Base-by-base conservation (phyloP, 2,113 vertebrate genomes). In the mouse (Mus musculus) region DNA sequence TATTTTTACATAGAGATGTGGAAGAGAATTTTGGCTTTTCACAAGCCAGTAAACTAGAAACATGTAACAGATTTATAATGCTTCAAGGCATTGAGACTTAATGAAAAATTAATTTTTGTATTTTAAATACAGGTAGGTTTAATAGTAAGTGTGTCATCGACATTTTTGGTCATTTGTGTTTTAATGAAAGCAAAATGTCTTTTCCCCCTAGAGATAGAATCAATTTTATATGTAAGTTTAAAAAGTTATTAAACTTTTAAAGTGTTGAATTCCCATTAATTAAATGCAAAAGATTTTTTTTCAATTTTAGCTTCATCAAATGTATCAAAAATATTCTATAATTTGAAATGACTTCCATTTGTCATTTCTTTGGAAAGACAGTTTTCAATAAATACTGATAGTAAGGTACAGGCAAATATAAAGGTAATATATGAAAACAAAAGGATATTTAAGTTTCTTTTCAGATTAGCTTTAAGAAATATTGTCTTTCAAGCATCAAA, bases 191-290 rank as follows among this genome's bases (percentile, higher is more conserved):
- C 11, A 94, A 97, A 94, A 87, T 94, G 39, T 78, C 30, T 56
- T 89, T 92, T 78, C 63, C 26, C 80, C 59, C 24, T 30, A 95
- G 13, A 90, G 73, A 98, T 84, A 16, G 52, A 89, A 89, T 88
- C 22, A 63, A 52, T 87, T 94, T 88, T 84, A 13, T 95, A 95
- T 95, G 1, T 76, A 87, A 93, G 36, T 82, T 91, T 92, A 54
- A 93, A 94, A 97, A 95, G 56, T 88, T 46, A 93, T 91, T n/a
- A 91, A 91, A 87, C 24, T 93, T 95, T 90, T 95, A 71, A 92
- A 94, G 16, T 59, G 59, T 77, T 94, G 28, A 89, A 93, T 91
- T 94, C 71, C 54, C 20, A 80, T 71, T 95, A 89, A 88, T 95
- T 80, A 91, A 90, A 90, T 42, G 14, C 52, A 59, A 54, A 93